These are phyloP conservation scores for Eurystomus gularis DNA, from an alignment of 2,113 vertebrate species.

Conservation along the genomic window DNA sequence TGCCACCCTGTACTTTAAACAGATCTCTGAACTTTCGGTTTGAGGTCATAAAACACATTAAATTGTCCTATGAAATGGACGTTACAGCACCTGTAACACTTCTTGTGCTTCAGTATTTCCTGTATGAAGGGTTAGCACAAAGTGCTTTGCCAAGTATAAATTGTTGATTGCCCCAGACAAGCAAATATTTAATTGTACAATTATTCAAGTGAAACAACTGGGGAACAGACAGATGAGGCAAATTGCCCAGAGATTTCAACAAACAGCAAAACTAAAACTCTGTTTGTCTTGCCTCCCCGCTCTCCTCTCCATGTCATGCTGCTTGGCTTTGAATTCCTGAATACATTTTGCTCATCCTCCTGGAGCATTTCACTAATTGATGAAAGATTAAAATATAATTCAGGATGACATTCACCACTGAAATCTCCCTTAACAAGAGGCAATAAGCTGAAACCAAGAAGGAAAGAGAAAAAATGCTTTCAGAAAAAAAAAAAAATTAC, in stretches of 20 bases:
- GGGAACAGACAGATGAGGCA: neutral
- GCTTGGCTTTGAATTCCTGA: constrained; percentile 9
- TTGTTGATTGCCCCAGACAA: neutral
- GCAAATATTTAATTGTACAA: neutral
- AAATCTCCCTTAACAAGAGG: constrained; percentile 45
- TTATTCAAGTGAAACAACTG: neutral
- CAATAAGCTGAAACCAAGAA: neutral
- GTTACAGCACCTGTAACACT: neutral
- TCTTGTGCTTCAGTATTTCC: neutral
- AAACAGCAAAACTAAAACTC: neutral
- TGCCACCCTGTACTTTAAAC: neutral
- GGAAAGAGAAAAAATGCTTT: neutral
- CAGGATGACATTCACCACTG: constrained; percentile 39
- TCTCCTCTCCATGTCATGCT: neutral
- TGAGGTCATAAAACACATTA: neutral
- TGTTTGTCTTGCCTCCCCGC: neutral
- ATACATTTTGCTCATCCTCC: constrained; percentile 33
- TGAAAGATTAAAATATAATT: constrained; percentile 58
- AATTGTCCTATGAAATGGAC: neutral
- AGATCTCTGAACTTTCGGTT: neutral
- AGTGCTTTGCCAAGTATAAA: neutral
- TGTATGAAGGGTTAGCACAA: neutral
- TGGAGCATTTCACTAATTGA: constrained; percentile 45
- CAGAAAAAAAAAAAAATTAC: neutral
- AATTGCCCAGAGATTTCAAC: neutral